Evolutionary conservation across 1,140 invertebrate species (phyloP), one percentile per base, ranked within the genome.

Genomic region (Thalassaphorura encarpata): DNA sequence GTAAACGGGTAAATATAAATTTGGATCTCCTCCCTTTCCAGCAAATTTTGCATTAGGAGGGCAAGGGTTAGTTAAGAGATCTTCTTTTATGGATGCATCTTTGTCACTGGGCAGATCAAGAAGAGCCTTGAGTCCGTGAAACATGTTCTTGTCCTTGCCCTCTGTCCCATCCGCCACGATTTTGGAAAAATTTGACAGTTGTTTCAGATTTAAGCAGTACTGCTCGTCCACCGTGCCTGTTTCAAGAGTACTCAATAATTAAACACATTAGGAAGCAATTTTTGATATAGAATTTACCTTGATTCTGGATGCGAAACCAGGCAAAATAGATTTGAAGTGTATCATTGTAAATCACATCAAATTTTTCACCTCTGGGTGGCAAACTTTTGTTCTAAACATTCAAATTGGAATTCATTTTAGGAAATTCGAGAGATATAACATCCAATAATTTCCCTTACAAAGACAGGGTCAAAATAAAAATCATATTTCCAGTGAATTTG

Each of bases 401-500:
- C n/a, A n/a, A n/a, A n/a, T n/a, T n/a, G n/a, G n/a, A n/a, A n/a
- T n/a, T n/a, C n/a, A n/a, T n/a, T n/a, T n/a, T n/a, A n/a, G n/a
- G n/a, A n/a, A n/a, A n/a, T n/a, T n/a, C n/a, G n/a, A n/a, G n/a
- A n/a, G n/a, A n/a, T n/a, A n/a, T n/a, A n/a, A n/a, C n/a, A n/a
- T n/a, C n/a, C n/a, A n/a, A n/a, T n/a, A n/a, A n/a, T n/a, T n/a
- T n/a, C n/a, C 16, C 56, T 42, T 58, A 52, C 56, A 41, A 26
- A 52, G 11, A 49, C 11, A 39, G 52, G 50, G 11, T 45, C 49
- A 24, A 58, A 52, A 23, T 39, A 24, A 40, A 40, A 52, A 29
- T 58, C 56, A 46, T 58, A 58, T 39, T 58, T 52, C 15, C 26
- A 52, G 39, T 52, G 48, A 2, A 58, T 1, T 58, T 58, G 56